A percentile compares a stretch with the other conserved stretches of the same genome.
Conservation (phyloP, 2,888 invertebrate genomes). For the Melanophora roralis region DNA sequence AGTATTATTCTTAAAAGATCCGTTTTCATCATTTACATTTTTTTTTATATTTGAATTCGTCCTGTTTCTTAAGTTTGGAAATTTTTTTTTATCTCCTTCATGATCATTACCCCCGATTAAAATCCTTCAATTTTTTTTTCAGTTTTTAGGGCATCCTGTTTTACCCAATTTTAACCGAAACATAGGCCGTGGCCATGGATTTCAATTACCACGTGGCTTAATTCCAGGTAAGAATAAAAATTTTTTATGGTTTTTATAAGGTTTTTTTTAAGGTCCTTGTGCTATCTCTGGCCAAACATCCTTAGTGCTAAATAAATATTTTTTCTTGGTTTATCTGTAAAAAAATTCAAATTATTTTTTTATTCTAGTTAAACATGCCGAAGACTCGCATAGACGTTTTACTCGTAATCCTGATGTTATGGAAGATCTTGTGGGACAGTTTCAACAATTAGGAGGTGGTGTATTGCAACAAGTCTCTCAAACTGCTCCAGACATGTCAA, state of each 20-base stretch:
- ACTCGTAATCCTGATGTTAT: slow-evolving; percentile 45
- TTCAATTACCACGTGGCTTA: slow-evolving; percentile 6
- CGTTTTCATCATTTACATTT: too few species aligned
- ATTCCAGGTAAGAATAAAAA: slow-evolving; percentile 34
- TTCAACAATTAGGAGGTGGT: neutral
- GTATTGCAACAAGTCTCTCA: slow-evolving; percentile 16
- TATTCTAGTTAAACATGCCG: slow-evolving; percentile 40
- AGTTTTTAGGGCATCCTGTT: slow-evolving; percentile 66
- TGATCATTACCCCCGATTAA: too few species aligned
- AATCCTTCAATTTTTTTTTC: neutral
- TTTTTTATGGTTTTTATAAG: slow-evolving; percentile 6
- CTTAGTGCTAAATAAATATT: slow-evolving; percentile 67
- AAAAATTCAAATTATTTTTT: slow-evolving; percentile 66
- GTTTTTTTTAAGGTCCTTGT: slow-evolving; percentile 56
- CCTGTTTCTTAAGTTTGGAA: too few species aligned
- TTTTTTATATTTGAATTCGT: too few species aligned
- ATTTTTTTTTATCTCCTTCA: too few species aligned
- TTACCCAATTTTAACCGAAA: slow-evolving; percentile 51
- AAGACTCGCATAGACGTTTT: slow-evolving; percentile 35
- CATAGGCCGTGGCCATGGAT: slow-evolving; percentile 23
- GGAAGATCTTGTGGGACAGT: slow-evolving; percentile 20
- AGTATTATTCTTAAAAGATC: too few species aligned
- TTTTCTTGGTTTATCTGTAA: slow-evolving; percentile 70
- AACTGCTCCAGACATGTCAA: slow-evolving; percentile 37
- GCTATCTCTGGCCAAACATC: slow-evolving; percentile 50